These are phyloP conservation scores for Megathymus violae DNA, from an alignment of 1,140 invertebrate genomes.

Conservation along the genomic window DNA sequence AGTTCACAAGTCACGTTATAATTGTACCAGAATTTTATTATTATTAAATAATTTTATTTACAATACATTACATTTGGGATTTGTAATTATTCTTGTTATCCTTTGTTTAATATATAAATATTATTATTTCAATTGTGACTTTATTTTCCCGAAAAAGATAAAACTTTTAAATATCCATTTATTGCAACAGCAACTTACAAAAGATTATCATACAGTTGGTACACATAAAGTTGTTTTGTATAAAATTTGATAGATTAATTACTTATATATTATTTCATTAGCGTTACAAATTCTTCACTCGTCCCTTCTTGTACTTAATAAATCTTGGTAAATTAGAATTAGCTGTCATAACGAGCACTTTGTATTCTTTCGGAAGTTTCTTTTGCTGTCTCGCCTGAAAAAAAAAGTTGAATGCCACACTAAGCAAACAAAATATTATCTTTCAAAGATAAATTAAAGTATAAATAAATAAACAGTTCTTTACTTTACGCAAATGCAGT, in stretches of 20 bases:
- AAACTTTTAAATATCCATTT: slow-evolving; percentile 15
- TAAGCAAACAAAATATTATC: too few relatives aligned
- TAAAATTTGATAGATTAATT: slow-evolving; percentile 17
- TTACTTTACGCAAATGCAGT: too few relatives aligned
- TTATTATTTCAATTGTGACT: slow-evolving; percentile 4
- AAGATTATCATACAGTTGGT: neutral
- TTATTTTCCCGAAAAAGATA: slow-evolving; percentile 5
- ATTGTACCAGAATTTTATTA: slow-evolving; percentile 56
- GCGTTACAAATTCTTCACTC: slow-evolving; percentile 59
- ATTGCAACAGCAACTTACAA: slow-evolving; percentile 14
- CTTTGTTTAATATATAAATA: slow-evolving; percentile 26
- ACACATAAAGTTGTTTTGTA: slow-evolving; percentile 7
- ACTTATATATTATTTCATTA: neutral
- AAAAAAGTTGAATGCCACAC: too few relatives aligned
- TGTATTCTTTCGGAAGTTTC: slow-evolving; percentile 86
- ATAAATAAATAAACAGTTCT: too few relatives aligned
- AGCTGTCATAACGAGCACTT: slow-evolving; percentile 87
- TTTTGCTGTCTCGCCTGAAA: slow-evolving; percentile 86
- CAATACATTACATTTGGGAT: slow-evolving; percentile 18
- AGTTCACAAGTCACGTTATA: neutral
- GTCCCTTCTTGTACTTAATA: slow-evolving; percentile 86
- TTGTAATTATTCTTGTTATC: slow-evolving; percentile 19
- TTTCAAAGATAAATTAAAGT: too few relatives aligned
- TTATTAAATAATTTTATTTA: too few relatives aligned
- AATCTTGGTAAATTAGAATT: slow-evolving; percentile 88